A percentile compares a stretch with the other conserved stretches of the same genome.
Conservation (phyloP, 2,888 invertebrate species). For the Drosophila mettleri region DNA sequence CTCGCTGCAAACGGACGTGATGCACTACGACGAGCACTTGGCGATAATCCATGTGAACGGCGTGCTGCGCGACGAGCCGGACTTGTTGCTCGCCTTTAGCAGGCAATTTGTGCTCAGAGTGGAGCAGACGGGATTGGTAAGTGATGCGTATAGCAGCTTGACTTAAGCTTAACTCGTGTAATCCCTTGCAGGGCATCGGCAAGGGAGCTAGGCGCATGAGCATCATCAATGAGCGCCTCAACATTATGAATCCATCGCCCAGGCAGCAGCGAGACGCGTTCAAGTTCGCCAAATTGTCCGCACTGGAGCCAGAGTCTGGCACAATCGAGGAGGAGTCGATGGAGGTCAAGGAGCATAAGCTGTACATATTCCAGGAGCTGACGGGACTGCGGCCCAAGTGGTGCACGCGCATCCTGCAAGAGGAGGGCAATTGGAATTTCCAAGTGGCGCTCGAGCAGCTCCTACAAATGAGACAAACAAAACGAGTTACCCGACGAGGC, state of each 20-base stretch:
- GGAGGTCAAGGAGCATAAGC: conserved; percentile 71
- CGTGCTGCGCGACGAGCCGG: conserved; percentile 51
- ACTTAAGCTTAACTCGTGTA: not conserved
- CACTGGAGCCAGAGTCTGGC: not conserved
- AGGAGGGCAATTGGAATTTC: conserved; percentile 80
- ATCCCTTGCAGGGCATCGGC: conserved; percentile 66
- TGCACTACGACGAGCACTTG: conserved; percentile 47
- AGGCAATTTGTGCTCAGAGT: conserved; percentile 64
- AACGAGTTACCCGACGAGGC: conserved; percentile 74
- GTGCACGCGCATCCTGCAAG: conserved; percentile 78
- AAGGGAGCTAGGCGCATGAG: conserved; percentile 53
- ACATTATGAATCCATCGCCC: conserved; percentile 72
- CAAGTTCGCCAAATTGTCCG: conserved; percentile 51
- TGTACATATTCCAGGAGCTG: conserved; percentile 78
- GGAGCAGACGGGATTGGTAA: conserved; percentile 36
- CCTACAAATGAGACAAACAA: conserved; percentile 47
- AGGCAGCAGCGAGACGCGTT: conserved; percentile 63
- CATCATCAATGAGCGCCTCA: conserved; percentile 80
- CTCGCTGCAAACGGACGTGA: conserved; percentile 73
- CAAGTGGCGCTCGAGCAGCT: conserved; percentile 68
- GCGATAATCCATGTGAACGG: conserved; percentile 53
- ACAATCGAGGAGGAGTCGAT: conserved; percentile 41
- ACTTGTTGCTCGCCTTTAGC: conserved; percentile 59
- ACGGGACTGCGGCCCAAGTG: conserved; percentile 78
- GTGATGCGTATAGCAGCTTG: not conserved